Conservation (phyloP, 1,140 invertebrate genomes). For the Polyergus mexicanus region DNA sequence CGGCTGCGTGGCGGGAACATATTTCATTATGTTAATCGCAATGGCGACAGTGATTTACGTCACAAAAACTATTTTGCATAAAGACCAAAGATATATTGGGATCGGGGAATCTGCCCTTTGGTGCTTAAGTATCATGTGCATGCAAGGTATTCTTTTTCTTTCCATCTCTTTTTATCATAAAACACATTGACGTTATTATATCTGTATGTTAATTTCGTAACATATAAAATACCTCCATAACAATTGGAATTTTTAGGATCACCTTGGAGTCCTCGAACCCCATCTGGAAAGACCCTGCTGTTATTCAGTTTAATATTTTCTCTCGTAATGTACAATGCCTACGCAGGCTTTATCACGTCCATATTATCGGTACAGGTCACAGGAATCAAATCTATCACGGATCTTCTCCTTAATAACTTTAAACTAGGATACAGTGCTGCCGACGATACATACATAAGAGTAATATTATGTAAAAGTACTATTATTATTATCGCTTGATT, state of each 20-base stretch:
- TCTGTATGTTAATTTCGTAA: background rate
- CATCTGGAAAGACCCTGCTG: slow-evolving; percentile 88
- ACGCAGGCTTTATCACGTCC: slow-evolving; percentile 89
- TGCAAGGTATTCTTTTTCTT: slow-evolving; percentile 86
- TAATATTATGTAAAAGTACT: slow-evolving; percentile 54
- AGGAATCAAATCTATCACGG: slow-evolving; percentile 87
- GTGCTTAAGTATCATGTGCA: slow-evolving; percentile 89
- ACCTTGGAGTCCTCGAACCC: slow-evolving; percentile 87
- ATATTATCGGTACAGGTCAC: slow-evolving; percentile 88
- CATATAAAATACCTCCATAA: background rate
- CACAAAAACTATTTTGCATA: slow-evolving; percentile 76
- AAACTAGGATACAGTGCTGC: slow-evolving; percentile 87
- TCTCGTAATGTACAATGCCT: slow-evolving; percentile 88
- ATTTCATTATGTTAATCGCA: slow-evolving; percentile 84
- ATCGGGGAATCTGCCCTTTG: slow-evolving; percentile 87
- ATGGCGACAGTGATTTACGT: slow-evolving; percentile 86
- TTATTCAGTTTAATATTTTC: slow-evolving; percentile 88
- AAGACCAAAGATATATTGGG: slow-evolving; percentile 81
- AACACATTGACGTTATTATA: background rate
- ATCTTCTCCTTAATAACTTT: slow-evolving; percentile 88
- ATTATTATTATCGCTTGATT: background rate
- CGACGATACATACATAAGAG: slow-evolving; percentile 84
- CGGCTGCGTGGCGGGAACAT: slow-evolving; percentile 86
- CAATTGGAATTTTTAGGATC: slow-evolving; percentile 85
- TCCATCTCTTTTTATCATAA: background rate